Evolutionary conservation across 1,140 invertebrate genomes (phyloP), one percentile per base, ranked within the genome.

Genomic region (Leptinotarsa lineolata): DNA sequence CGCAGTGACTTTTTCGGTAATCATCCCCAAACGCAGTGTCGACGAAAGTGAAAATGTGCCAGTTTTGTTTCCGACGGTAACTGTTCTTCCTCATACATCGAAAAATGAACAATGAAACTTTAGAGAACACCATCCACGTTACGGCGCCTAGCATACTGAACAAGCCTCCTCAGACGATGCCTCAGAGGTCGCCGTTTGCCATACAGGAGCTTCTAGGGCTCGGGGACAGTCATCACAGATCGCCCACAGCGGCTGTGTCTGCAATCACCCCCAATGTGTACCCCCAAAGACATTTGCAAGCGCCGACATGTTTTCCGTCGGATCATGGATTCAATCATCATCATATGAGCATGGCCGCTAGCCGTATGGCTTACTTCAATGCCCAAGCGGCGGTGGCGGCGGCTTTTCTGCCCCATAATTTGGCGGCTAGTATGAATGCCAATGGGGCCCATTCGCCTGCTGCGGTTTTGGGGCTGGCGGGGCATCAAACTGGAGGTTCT

Each of bases 131-230:
- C 24, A 82, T 84, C 24, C 83, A 84, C 78, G 83, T 84, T 73
- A 84, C 84, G 22, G 83, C 84, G n/a, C 84, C 83, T 18, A 83
- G 82, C 63, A 84, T 84, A n/a, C 75, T 85, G 24, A 84, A 83
- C 76, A 83, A 84, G 61, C 82, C 83, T 54, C 80, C 82, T 45
- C 83, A 84, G 75, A 83, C 86, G 70, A 90, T 93, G 88, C 93
- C 93, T 76, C 94, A 95, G 85, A 88, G 94, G 78, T 95, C 93
- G 76, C 94, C 94, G 18, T 97, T 96, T 86, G 95, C 93, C 76
- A 96, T 96, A 82, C 94, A 97, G 85, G 94, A 97, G 87, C 88
- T 96, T 77, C 86, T 96, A 79, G 94, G 94, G 1, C 85, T 96
- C 48, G 91, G 91, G 73, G 87, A 73, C 83, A 86, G 65, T 82